Evolutionary conservation across 2,113 vertebrate genomes (phyloP), one percentile per base, ranked within the genome.

Genomic region (Phocoena sinus): DNA sequence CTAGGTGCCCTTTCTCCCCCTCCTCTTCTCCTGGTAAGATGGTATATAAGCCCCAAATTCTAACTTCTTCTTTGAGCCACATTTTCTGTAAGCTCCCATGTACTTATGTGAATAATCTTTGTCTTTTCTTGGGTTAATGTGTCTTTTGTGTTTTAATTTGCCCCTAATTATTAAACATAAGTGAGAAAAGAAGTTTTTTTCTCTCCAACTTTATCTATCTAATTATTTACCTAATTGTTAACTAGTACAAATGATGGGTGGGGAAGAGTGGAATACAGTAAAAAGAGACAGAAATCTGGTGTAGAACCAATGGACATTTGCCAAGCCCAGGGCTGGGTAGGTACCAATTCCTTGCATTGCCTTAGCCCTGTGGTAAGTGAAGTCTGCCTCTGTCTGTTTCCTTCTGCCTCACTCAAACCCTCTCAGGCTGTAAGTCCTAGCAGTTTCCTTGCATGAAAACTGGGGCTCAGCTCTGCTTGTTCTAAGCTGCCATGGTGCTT

Each of bases 371-470:
- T 41, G 41, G n/a, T 13, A 83, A 89, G 25, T 58, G 5, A 41
- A 28, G 31, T 47, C 77, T 73, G 36, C 47, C 44, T 18, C 53
- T 53, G 14, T 36, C 67, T 67, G 13, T 60, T 41, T 90, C 60
- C 53, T 71, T 58, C 56, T 4, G 3, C 53, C n/a, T 65, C 41
- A 14, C n/a, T 76, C 60, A 14, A 38, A 53, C 83, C 47, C 84
- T 95, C 94, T 80, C 12, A 89, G 63, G 71, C 89, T 94, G 89
- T 94, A 91, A 82, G 85, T 71, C 94, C 88, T 94, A 96, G 92
- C 50, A 81, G 33, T 83, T 74, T 58, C 85, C 94, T 95, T 84
- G 71, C 95, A 94, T 77, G 33, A 65, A 65, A 92, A 67, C 7
- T 9, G 8, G 50, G 21, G 31, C 79, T 81, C 86, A 89, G 89